Evolutionary conservation across 2,888 invertebrate species (phyloP), one percentile per base, ranked within the genome.

Genomic region (Bugula neritina): DNA sequence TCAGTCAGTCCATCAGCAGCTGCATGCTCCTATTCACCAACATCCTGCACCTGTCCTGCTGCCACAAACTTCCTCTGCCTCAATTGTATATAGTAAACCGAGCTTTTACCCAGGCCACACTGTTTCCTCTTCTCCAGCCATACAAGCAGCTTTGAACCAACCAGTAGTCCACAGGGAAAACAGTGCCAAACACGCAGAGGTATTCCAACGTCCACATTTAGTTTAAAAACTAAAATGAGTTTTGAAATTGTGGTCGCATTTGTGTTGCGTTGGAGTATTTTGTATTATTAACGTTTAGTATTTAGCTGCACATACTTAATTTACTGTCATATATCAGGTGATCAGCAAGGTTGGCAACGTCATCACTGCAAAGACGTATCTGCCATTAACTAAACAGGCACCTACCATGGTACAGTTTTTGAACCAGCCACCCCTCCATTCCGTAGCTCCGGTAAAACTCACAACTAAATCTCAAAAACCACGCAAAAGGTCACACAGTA

Each of bases 121-220:
- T 3, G 31, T 27, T 3, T 63, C 63, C 10, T 63, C 63, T 5
- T 63, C 63, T 31, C 63, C 63, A 29, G 63, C 63, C 3, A 63
- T 63, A 31, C 63, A 63, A n/a, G 63, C 63, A 13, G 63, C 63
- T 29, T n/a, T 63, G 2, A 63, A 63, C 31, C 63, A 34, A 63
- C 63, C 63, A 13, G 34, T 63, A 2, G 31, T 63, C 1, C 31
- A 31, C 31, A 5, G 63, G 63, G 27, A 63, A 31, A 2, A n/a
- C 10, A 5, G 31, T 13, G 10, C 5, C 31, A 63, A 63, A 31
- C 43, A 43, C 43, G 5, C 43, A 17, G 43, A 43, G 43, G 43
- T 43, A 43, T 43, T 43, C 5, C 43, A 43, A 10, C 5, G 43
- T 43, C n/a, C n/a, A n/a, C n/a, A n/a, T n/a, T n/a, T n/a, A n/a